These are phyloP conservation scores for Setipinna tenuifilis DNA, from an alignment of 2,797 vertebrate species.

Conservation along the genomic window DNA sequence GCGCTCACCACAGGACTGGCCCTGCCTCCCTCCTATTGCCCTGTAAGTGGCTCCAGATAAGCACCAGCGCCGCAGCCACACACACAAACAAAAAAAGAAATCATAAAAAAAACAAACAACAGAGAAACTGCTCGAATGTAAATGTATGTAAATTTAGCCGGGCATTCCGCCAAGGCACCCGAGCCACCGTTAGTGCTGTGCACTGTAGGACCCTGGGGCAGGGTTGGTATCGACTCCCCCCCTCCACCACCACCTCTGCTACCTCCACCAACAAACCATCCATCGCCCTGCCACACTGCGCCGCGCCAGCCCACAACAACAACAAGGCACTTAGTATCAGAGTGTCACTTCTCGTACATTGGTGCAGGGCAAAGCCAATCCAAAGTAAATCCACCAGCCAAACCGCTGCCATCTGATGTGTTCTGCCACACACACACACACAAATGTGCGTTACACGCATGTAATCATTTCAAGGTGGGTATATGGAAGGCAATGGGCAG, in stretches of 20 bases:
- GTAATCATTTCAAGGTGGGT: background rate
- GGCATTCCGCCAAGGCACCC: background rate
- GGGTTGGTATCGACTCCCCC: background rate
- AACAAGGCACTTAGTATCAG: no score
- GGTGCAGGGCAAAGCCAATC: no score
- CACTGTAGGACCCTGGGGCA: background rate
- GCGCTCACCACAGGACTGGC: background rate
- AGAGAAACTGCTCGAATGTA: background rate
- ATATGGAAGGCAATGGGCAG: background rate
- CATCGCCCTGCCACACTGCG: no score
- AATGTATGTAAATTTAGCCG: conserved; percentile 15
- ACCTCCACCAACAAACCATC: no score
- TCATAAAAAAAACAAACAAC: no score
- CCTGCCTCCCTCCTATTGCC: background rate
- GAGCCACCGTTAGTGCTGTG: background rate
- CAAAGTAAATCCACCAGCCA: conserved; percentile 7
- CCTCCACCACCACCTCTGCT: no score
- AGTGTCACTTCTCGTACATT: no score
- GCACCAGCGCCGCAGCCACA: background rate
- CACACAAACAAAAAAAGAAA: no score
- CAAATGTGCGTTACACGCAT: background rate
- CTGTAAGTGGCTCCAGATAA: background rate
- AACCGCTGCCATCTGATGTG: background rate
- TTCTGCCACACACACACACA: background rate
- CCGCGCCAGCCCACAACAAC: no score